phyloP scores from a whole-genome alignment of 2,113 vertebrate species.

The Cervus canadensis region DNA sequence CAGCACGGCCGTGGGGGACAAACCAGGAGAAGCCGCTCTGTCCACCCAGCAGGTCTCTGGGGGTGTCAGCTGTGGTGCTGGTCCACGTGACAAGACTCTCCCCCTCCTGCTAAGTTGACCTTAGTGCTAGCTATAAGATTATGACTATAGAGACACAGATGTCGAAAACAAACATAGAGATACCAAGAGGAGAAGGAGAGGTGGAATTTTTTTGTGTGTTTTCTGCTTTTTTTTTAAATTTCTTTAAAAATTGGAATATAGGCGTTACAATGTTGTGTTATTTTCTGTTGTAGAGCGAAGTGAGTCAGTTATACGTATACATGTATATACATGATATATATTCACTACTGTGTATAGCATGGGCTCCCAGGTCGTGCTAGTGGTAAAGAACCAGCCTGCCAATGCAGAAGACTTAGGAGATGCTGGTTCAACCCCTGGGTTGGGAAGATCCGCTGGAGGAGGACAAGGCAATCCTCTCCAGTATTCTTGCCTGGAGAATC shows the following conservation, averaged over 20 bases:
- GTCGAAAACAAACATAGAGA: not conserved
- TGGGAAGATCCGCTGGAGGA: not conserved
- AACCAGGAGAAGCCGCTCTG: not conserved
- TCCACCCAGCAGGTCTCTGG: not conserved
- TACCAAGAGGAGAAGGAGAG: not conserved
- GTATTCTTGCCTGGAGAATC: not conserved
- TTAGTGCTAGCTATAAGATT: too few species aligned
- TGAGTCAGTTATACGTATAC: not conserved
- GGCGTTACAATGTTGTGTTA: not conserved
- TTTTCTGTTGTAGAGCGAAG: not conserved
- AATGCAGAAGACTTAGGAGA: not conserved
- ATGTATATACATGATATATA: not conserved
- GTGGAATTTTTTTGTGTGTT: not conserved
- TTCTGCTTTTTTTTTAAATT: not conserved
- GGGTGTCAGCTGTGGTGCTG: not conserved
- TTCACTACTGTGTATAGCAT: not conserved
- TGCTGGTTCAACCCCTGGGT: not conserved
- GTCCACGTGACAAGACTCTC: accelerated
- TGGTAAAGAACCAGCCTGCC: not conserved
- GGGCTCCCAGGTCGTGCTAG: accelerated
- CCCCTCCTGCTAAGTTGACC: accelerated
- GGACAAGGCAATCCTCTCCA: not conserved
- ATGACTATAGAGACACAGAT: not conserved
- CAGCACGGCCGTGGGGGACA: accelerated
- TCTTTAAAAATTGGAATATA: not conserved